These are phyloP conservation scores for Dolichallabes microphthalmus DNA, from an alignment of 2,113 vertebrate species.

Conservation along the genomic window DNA sequence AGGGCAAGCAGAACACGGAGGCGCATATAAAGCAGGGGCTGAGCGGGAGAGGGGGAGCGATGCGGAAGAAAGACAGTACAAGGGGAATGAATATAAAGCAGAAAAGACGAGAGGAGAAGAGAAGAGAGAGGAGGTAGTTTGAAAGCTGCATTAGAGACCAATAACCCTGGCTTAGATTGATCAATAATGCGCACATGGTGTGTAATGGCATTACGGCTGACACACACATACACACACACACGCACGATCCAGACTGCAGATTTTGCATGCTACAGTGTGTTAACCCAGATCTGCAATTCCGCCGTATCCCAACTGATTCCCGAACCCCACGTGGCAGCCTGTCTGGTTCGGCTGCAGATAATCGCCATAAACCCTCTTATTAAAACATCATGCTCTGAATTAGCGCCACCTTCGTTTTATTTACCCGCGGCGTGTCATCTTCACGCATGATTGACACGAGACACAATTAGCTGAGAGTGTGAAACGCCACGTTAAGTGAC, in stretches of 20 bases:
- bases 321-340: not conserved
- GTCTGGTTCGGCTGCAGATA: slow-evolving; percentile 1
- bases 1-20: slow-evolving; percentile 22
- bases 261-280: slow-evolving; percentile 14
- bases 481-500: slow-evolving; percentile 45
- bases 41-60: not conserved
- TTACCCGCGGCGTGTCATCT: slow-evolving; percentile 51
- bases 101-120: slow-evolving; percentile 58
- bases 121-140: slow-evolving; percentile 16
- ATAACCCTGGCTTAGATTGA: slow-evolving; percentile 47
- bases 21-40: slow-evolving; percentile 36
- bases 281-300: slow-evolving; percentile 34
- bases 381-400: slow-evolving; percentile 60
- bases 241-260: not conserved
- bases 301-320: not conserved
- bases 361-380: slow-evolving; percentile 27
- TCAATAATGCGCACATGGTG: slow-evolving; percentile 60
- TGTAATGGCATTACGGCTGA: slow-evolving; percentile 66
- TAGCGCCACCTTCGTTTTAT: slow-evolving; percentile 62
- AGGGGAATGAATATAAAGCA: slow-evolving; percentile 24
- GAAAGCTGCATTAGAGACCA: slow-evolving; percentile 16
- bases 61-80: slow-evolving; percentile 8
- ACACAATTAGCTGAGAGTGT: slow-evolving; percentile 49
- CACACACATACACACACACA: slow-evolving; percentile 15
- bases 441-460: slow-evolving; percentile 50